Base-by-base conservation (phyloP, 1,140 invertebrate genomes). In the Heliconius hermathena region DNA sequence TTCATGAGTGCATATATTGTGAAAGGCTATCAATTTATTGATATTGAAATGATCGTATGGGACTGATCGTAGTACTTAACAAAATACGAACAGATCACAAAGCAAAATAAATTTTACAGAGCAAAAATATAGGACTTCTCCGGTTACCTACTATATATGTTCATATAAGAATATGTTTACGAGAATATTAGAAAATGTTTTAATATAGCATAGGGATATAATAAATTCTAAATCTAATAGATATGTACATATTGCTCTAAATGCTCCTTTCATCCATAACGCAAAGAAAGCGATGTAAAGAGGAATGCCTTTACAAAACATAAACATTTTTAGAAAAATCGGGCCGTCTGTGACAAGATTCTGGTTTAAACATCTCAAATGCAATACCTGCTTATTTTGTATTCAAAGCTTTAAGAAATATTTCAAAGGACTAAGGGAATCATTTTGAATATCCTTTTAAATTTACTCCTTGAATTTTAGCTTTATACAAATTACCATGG, bases 251-350 rank as follows among this genome's bases (percentile, higher is more conserved):
- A 52, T 52, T 38, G 33, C 71, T 71, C 38, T 38, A n/a, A 54
- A 41, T 52, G 38, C 18, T 60, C 11, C 16, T 70, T 77, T 77
- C 46, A 72, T 72, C 18, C 71, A 38, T 33, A 75, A 74, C 38
- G 33, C n/a, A 71, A 54, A 74, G 22, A 74, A 66, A 74, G 54
- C 16, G 33, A 80, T 60, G 26, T 73, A 72, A 73, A 76, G 52
- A 66, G 49, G 33, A 80, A 72, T 38, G 38, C 38, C 5, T 71
- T 76, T 54, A 72, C 76, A 76, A 80, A 73, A 80, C 76, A 75
- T 80, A 76, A 73, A 66, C 74, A 80, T 73, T 80, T 80, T 73
- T 29, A 76, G 41, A 80, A 80, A 80, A 80, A 80, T 80, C 71
- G 74, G 60, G 74, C 71, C 54, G 49, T 73, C 71, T 76, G 71